Evolutionary conservation across 2,113 vertebrate species (phyloP).

Genomic region (Myotis lucifugus): DNA sequence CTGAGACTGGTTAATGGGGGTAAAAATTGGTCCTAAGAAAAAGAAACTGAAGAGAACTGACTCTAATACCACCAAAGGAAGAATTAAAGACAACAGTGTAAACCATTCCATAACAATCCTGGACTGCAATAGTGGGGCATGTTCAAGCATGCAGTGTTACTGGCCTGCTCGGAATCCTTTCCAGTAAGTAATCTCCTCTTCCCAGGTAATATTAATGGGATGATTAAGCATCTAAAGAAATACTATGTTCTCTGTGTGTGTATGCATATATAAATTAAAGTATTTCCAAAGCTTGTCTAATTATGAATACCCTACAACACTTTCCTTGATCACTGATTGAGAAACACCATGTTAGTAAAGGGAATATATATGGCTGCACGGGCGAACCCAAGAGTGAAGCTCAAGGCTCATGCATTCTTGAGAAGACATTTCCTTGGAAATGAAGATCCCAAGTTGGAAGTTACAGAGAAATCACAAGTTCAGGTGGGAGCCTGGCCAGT

Average conservation of each 20-base stretch:
- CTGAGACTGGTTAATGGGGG: conserved; percentile 28
- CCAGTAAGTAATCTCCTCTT: neutral
- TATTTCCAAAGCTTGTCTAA: neutral
- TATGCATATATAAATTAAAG: neutral
- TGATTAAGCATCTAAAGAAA: conserved; percentile 28
- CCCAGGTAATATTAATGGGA: neutral
- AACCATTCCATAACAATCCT: neutral
- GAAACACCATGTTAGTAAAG: neutral
- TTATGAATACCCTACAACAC: neutral
- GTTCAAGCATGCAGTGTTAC: conserved; percentile 5
- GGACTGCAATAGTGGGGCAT: neutral
- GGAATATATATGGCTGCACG: neutral
- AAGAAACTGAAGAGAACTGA: neutral
- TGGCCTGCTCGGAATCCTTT: conserved; percentile 43
- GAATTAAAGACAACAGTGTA: neutral
- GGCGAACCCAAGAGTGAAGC: neutral
- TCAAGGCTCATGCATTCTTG: neutral
- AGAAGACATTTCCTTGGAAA: neutral
- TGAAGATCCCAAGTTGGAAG: neutral
- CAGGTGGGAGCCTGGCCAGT: neutral
- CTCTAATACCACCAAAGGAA: neutral
- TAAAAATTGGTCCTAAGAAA: conserved; percentile 43
- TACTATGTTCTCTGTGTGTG: neutral
- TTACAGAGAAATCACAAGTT: neutral
- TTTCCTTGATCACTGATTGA: neutral